Percentiles rank a stretch among this genome's conserved stretches.
Evolutionary conservation across 1,140 invertebrate genomes (phyloP).

Genomic region (Hylyphantes graminicola): DNA sequence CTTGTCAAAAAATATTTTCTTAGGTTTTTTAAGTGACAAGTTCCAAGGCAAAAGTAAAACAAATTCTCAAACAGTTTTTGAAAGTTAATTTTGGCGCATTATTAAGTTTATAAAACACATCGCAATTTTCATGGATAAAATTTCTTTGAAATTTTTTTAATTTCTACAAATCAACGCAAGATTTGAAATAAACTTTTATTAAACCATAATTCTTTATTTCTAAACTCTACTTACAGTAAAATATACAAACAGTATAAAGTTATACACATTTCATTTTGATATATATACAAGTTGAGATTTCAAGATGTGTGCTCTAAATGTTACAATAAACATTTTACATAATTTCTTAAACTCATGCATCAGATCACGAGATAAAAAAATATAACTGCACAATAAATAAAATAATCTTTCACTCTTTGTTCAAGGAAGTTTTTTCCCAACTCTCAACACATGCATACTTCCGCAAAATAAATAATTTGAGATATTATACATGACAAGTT

Average conservation of each 20-base stretch:
- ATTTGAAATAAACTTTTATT: slow-evolving; percentile 4
- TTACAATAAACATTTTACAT: slow-evolving; percentile 31
- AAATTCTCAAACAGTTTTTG: too few species aligned
- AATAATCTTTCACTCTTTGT: slow-evolving; percentile 8
- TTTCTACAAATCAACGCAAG: too few species aligned
- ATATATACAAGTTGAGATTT: slow-evolving; percentile 42
- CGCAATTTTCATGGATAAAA: too few species aligned
- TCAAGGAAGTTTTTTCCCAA: slow-evolving; percentile 13
- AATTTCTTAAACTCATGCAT: slow-evolving; percentile 35
- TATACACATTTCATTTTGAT: slow-evolving; percentile 25
- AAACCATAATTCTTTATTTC: slow-evolving; percentile 49
- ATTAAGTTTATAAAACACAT: too few species aligned
- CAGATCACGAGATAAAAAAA: slow-evolving; percentile 36
- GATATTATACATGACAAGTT: slow-evolving; percentile 29
- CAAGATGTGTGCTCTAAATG: not conserved
- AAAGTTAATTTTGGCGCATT: too few species aligned
- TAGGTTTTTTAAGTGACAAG: too few species aligned
- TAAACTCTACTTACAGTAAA: slow-evolving; percentile 58
- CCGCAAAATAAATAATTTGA: slow-evolving; percentile 44
- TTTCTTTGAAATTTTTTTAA: too few species aligned
- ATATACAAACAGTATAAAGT: slow-evolving; percentile 61
- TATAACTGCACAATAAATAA: slow-evolving; percentile 36
- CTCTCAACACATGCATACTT: slow-evolving; percentile 12
- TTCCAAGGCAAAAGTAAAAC: too few species aligned
- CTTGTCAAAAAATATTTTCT: too few species aligned